Base-by-base conservation (phyloP, 1,140 invertebrate genomes). In the Eurosta solidaginis region DNA sequence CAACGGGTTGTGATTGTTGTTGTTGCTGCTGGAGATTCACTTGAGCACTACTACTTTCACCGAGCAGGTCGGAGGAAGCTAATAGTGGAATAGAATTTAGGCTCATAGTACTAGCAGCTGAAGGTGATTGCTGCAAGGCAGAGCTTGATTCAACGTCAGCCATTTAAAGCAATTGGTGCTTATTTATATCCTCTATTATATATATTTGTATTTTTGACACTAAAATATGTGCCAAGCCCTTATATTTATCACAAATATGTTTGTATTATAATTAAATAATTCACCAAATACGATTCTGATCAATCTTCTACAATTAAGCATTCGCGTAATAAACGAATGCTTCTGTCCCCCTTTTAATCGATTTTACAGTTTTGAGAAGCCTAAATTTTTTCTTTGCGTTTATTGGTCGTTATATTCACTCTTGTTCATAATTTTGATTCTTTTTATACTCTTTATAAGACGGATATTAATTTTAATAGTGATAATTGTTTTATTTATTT, bases 81-180 rank as follows among this genome's bases (percentile, higher is more conserved):
- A 80, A 77, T 36, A 78, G 47, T 22, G 74, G 73, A 6, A 80
- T 77, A 42, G 59, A 68, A 68, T 68, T 68, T 36, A 68, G 33
- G n/a, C 27, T 68, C 59, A 73, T 78, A 25, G 25, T 78, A 45
- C 81, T 85, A 45, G 85, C 82, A 6, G 82, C 81, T 68, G 85
- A 83, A 50, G 82, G 82, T 78, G 85, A 83, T 76, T 84, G 84
- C 44, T 81, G 82, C 45, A 83, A 82, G 74, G 85, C 83, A 80
- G 82, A 83, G 47, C 85, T 85, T 4, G 85, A 87, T 81, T 87
- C 85, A 75, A 87, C 83, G 78, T 83, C 84, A 74, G 85, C 85
- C 85, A 87, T 86, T 36, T 76, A 76, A 47, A 22, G 10, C 12
- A 17, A 3, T 14, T 40, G 22, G 9, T 33, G 50, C 14, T 20